phyloP scores from a whole-genome alignment of 2,797 vertebrate species.

The Dermochelys coriacea region DNA sequence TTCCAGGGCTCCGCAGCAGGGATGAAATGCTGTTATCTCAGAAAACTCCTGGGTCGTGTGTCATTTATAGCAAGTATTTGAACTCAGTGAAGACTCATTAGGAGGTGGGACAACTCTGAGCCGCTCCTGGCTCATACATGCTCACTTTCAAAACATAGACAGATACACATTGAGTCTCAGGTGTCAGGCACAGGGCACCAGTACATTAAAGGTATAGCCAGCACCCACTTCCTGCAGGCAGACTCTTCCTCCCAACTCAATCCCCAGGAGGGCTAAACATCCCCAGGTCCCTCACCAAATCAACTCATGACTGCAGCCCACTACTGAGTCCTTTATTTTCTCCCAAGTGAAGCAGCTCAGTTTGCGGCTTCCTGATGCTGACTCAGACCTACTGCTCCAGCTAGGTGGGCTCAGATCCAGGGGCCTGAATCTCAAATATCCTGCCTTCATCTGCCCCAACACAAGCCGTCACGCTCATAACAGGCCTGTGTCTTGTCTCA shows the following conservation, averaged over 20 bases:
- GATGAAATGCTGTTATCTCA: background rate
- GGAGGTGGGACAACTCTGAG: background rate
- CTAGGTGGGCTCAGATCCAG: background rate
- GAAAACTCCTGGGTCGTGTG: background rate
- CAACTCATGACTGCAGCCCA: background rate
- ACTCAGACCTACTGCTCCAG: background rate
- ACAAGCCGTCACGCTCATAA: background rate
- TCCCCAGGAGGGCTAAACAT: background rate
- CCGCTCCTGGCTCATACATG: background rate
- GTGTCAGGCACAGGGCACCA: background rate
- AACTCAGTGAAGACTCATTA: background rate
- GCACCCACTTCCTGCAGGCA: background rate
- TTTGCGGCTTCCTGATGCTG: background rate
- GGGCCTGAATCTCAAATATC: background rate
- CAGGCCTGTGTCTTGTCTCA: background rate
- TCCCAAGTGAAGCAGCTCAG: background rate
- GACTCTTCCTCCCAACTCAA: background rate
- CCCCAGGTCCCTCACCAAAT: background rate
- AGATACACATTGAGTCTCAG: background rate
- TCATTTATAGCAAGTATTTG: background rate
- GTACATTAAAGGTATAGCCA: background rate
- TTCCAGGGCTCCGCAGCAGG: background rate
- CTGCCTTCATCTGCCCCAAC: background rate
- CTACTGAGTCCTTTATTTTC: background rate
- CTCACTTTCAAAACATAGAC: background rate